A percentile compares a stretch with the other conserved stretches of the same genome.
These are phyloP conservation scores for Cladorhizidae sp. DNA, from an alignment of 37 sponge, comb jelly and placozoan species.

Conservation along the genomic window DNA sequence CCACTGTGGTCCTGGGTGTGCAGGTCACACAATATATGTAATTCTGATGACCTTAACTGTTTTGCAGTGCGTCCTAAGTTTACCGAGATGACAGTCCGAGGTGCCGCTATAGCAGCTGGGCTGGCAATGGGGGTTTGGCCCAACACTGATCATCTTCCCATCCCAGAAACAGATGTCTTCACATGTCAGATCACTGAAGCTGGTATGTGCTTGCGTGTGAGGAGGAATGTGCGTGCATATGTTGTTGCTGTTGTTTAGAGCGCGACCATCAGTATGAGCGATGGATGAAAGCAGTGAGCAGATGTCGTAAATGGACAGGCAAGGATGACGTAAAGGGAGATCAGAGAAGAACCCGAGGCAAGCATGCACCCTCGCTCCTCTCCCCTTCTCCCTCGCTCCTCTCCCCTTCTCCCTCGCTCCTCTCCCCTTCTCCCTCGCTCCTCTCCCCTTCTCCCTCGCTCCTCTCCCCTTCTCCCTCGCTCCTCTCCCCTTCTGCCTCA, in stretches of 20 bases:
- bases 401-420: not conserved
- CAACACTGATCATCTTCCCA: constrained; percentile 3
- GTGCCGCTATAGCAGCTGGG: constrained; percentile 94
- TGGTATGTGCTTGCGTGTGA: not conserved
- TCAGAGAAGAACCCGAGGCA: not conserved
- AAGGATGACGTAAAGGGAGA: constrained; percentile 6
- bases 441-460: not conserved
- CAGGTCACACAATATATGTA: no score
- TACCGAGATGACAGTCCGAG: constrained; percentile 89
- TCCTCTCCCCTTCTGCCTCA: not conserved
- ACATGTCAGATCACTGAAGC: not conserved
- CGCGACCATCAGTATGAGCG: constrained; percentile 32
- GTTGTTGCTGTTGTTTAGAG: not conserved
- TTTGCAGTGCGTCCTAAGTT: constrained; percentile 63
- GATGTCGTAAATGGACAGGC: constrained; percentile 77
- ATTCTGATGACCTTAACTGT: not conserved
- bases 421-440: not conserved
- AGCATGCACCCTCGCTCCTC: not conserved
- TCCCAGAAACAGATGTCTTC: constrained; percentile 77
- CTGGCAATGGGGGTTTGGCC: constrained; percentile 72
- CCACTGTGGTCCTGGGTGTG: no score
- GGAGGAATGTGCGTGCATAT: not conserved
- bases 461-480: not conserved
- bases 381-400: not conserved
- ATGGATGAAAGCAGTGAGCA: constrained; percentile 93